A percentile compares a stretch with the other conserved stretches of the same genome.
phyloP scores from a whole-genome alignment of 2,113 vertebrate species.

The Phyllostomus hastatus region DNA sequence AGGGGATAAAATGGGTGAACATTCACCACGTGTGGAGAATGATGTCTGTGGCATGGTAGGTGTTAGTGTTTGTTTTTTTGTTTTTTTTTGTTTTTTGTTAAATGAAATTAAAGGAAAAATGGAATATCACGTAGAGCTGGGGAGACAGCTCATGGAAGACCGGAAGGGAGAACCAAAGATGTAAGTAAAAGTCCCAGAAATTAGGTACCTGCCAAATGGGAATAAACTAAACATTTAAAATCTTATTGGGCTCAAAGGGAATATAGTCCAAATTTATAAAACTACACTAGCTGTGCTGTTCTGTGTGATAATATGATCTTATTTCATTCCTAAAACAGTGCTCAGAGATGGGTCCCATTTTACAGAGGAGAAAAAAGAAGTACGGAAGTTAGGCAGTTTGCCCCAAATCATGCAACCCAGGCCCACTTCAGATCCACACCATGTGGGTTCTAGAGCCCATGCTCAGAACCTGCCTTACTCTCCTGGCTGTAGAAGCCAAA shows the following conservation, averaged over 20 bases:
- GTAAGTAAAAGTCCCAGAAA: background rate
- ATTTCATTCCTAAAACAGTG: background rate
- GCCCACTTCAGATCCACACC: too few species aligned
- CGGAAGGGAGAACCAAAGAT: background rate
- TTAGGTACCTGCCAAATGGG: background rate
- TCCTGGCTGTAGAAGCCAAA: background rate
- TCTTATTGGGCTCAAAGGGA: background rate
- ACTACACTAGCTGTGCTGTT: background rate
- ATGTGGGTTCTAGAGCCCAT: background rate
- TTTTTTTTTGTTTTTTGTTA: background rate
- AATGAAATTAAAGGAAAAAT: background rate
- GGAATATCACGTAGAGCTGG: accelerated
- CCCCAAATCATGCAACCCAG: background rate
- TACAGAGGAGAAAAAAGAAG: background rate
- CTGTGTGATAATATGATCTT: background rate
- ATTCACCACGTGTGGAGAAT: background rate
- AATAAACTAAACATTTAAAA: background rate
- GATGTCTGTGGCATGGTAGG: background rate
- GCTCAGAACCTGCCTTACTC: background rate
- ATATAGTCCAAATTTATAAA: background rate
- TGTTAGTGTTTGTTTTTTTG: background rate
- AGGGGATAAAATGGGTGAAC: background rate
- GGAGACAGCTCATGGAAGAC: background rate
- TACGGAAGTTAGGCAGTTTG: background rate
- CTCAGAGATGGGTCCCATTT: background rate